Conservation (phyloP, 2,888 invertebrate genomes). For the Plebejus argus region DNA sequence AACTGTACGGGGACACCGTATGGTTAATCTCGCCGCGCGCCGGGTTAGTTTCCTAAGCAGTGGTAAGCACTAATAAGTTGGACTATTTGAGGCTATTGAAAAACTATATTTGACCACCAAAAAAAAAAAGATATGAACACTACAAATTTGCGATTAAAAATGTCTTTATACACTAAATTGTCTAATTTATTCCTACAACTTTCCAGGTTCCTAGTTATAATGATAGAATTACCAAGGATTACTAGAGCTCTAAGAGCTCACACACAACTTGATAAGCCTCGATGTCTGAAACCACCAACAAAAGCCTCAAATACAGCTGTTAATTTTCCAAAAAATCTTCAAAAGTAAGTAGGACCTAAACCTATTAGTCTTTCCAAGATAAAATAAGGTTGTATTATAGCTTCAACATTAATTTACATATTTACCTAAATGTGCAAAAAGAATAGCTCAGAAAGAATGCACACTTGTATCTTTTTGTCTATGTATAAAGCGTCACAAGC, state of each 20-base stretch:
- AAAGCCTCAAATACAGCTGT: constrained; percentile 44
- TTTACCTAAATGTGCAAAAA: too few relatives aligned
- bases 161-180: not conserved
- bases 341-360: constrained; percentile 40
- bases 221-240: constrained; percentile 82
- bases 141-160: not conserved
- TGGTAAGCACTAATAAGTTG: too few relatives aligned
- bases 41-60: too few relatives aligned
- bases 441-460: too few relatives aligned
- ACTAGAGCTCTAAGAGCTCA: constrained; percentile 84
- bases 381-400: not conserved
- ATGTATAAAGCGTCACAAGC: too few relatives aligned
- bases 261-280: constrained; percentile 77
- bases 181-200: not conserved
- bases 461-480: too few relatives aligned
- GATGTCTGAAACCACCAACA: constrained; percentile 58
- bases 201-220: constrained; percentile 37
- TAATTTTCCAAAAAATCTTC: constrained; percentile 42
- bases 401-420: not conserved
- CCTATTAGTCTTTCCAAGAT: not conserved
- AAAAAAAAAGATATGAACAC: too few relatives aligned
- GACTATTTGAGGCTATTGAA: too few relatives aligned
- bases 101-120: too few relatives aligned
- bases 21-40: too few relatives aligned
- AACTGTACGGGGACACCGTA: too few relatives aligned